phyloP scores from a whole-genome alignment of 1,140 invertebrate species.

The Alviniconcha marisindica region DNA sequence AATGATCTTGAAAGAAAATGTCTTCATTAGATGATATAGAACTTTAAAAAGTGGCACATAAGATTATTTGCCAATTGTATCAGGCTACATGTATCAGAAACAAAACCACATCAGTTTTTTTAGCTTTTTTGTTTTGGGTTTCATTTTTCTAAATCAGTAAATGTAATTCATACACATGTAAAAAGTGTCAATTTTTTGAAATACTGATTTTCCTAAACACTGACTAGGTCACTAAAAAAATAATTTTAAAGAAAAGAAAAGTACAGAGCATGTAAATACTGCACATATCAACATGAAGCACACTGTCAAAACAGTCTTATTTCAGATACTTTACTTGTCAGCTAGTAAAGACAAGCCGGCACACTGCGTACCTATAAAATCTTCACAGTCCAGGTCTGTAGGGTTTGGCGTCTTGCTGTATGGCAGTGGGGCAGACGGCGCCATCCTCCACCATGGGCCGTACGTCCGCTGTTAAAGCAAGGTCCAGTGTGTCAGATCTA shows the following conservation, averaged over 20 bases:
- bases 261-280: too few species aligned
- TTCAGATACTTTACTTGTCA: neutral
- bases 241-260: too few species aligned
- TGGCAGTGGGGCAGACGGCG: conserved; percentile 82
- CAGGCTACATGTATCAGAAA: too few species aligned
- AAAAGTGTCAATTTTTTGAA: too few species aligned
- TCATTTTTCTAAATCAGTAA: too few species aligned
- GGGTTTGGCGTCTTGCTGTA: conserved; percentile 82
- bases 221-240: too few species aligned
- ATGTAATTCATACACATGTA: neutral
- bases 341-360: neutral
- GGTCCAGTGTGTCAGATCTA: neutral
- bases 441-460: conserved; percentile 91
- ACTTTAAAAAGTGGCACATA: too few species aligned
- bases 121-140: too few species aligned
- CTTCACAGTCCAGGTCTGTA: conserved; percentile 84
- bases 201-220: too few species aligned
- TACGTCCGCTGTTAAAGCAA: conserved; percentile 86
- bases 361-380: conserved; percentile 85
- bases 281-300: neutral
- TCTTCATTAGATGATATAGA: neutral
- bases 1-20: too few species aligned
- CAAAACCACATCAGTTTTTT: too few species aligned
- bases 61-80: too few species aligned
- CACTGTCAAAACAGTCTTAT: neutral